Evolutionary conservation across 1,140 invertebrate species (phyloP), one percentile per base, ranked within the genome.

Genomic region (Macrobrachium rosenbergii): DNA sequence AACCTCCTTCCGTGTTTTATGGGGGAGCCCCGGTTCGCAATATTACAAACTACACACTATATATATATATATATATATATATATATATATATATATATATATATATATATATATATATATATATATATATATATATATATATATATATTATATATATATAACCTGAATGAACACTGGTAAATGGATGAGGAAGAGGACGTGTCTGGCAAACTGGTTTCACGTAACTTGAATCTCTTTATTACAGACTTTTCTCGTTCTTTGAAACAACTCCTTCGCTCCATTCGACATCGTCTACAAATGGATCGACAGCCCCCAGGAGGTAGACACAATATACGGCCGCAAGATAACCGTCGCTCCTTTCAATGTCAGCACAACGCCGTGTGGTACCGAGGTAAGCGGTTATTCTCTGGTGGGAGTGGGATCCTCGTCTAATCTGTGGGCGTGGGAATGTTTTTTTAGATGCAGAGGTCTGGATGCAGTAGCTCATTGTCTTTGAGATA

Each of bases 221-320:
- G 11, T n/a, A 23, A 59, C 77, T 19, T 60, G 5, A 10, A 37
- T 37, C 67, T 52, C 8, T 2, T n/a, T 10, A 14, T 52, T 86
- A 11, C 77, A 86, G 83, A n/a, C 69, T 89, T 62, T 90, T 88
- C 23, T 73, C 64, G 43, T 90, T 83, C 45, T 86, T 88, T 87
- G 82, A 16, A 78, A 88, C 5, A 96, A 95, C 91, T 88, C 91
- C 0, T 95, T 93, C 90, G 95, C 96, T 88, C 97, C 97, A 17
- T 98, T 98, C 92, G 94, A 95, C 92, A 97, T 98, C 63, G 95
- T 94, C 75, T 98, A 96, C 90, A 92, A 17, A 0, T 86, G 83
- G 37, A 59, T 6, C 0, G 82, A 88, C 58, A 37, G 19, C 0
- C 43, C 62, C 14, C 59, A 64, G 19, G 59, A 45, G 14, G 67